phyloP scores from a whole-genome alignment of 2,113 vertebrate genomes.

The Gobio gobio region DNA sequence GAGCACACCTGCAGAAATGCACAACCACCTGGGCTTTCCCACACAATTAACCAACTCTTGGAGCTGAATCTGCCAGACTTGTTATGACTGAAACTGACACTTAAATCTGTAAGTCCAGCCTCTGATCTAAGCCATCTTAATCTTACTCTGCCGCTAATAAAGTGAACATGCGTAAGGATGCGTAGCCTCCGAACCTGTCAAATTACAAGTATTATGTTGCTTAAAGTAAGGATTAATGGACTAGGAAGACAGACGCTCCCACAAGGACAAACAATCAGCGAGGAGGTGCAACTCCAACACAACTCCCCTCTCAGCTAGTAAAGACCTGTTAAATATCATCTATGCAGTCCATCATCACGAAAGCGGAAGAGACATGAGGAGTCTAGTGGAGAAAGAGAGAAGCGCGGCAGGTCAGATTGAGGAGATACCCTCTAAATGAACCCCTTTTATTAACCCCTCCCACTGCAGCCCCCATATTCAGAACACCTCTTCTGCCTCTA shows the following conservation, averaged over 20 bases:
- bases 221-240: constrained; percentile 51
- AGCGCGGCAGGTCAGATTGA: constrained; percentile 67
- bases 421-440: constrained; percentile 83
- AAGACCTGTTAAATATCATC: constrained; percentile 47
- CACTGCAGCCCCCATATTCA: constrained; percentile 65
- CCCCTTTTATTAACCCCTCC: constrained; percentile 77
- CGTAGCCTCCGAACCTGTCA: constrained; percentile 46
- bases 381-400: constrained; percentile 53
- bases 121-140: constrained; percentile 53
- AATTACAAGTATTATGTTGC: constrained; percentile 55
- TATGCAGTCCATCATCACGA: constrained; percentile 34
- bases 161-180: constrained; percentile 29
- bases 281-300: constrained; percentile 30
- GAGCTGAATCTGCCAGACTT: constrained; percentile 54
- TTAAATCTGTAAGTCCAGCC: constrained; percentile 47
- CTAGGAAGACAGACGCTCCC: background rate
- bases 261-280: constrained; percentile 33
- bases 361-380: background rate
- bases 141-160: constrained; percentile 47
- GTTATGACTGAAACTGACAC: constrained; percentile 61
- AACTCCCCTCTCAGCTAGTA: constrained; percentile 25
- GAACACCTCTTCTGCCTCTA: constrained; percentile 82
- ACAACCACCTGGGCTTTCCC: constrained; percentile 43
- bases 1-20: constrained; percentile 50
- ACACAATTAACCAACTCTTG: constrained; percentile 48